Evolutionary conservation across 2,888 invertebrate genomes (phyloP).

Genomic region (Serripes groenlandicus): DNA sequence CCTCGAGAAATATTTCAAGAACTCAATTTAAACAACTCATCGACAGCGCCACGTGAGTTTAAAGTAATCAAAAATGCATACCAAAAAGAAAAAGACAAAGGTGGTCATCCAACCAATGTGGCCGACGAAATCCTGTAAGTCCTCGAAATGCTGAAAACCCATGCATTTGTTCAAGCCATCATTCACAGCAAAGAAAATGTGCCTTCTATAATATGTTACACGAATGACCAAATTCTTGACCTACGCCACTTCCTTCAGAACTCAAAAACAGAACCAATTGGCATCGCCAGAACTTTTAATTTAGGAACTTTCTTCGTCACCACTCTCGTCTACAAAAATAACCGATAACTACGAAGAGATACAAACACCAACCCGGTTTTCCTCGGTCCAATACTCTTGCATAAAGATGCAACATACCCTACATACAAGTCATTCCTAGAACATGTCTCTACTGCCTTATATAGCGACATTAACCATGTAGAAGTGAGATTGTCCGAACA

Average conservation of each 20-base stretch:
- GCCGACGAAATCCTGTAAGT: slow-evolving; percentile 44
- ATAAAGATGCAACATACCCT: slow-evolving; percentile 43
- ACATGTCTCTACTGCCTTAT: slow-evolving; percentile 26
- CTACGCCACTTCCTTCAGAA: slow-evolving; percentile 22
- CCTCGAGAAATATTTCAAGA: slow-evolving; percentile 17
- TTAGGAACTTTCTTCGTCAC: slow-evolving; percentile 41
- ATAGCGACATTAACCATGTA: background rate
- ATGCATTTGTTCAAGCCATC: slow-evolving; percentile 34
- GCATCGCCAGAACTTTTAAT: slow-evolving; percentile 52
- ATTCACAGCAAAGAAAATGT: slow-evolving; percentile 43
- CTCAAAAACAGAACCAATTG: slow-evolving; percentile 9
- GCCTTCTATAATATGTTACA: slow-evolving; percentile 40
- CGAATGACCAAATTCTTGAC: slow-evolving; percentile 35
- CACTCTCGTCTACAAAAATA: slow-evolving; percentile 47
- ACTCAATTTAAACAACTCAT: background rate
- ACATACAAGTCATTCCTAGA: slow-evolving; percentile 44
- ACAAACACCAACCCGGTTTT: slow-evolving; percentile 35
- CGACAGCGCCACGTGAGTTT: background rate
- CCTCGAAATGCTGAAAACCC: slow-evolving; percentile 35
- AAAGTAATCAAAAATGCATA: slow-evolving; percentile 10
- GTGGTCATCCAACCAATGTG: slow-evolving; percentile 4
- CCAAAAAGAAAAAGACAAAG: background rate
- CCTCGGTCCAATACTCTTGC: slow-evolving; percentile 38
- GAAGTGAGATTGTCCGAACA: slow-evolving; percentile 33
- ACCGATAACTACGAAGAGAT: slow-evolving; percentile 30